Evolutionary conservation across 2,888 invertebrate species (phyloP).

Genomic region (Automeris io): DNA sequence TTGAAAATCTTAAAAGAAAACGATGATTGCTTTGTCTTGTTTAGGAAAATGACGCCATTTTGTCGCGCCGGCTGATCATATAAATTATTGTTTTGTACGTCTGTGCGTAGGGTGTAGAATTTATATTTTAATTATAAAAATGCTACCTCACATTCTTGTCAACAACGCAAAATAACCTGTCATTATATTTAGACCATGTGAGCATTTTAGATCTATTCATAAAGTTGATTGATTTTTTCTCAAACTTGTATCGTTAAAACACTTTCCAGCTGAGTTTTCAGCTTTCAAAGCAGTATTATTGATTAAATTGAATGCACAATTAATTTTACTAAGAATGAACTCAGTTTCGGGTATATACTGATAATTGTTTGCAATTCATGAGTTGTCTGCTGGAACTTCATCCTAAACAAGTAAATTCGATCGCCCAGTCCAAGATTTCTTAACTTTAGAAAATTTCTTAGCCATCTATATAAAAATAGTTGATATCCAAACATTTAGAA

Average conservation of each 20-base stretch:
- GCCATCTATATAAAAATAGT: too few species aligned
- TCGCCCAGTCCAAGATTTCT: too few species aligned
- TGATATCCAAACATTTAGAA: too few species aligned
- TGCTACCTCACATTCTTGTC: conserved; percentile 15
- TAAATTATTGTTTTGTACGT: conserved; percentile 56
- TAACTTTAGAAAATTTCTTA: too few species aligned
- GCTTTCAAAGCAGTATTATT: too few species aligned
- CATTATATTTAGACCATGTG: neutral
- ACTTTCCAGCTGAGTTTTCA: neutral
- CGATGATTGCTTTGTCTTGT: conserved; percentile 50
- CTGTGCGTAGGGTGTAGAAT: conserved; percentile 30
- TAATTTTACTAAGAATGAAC: too few species aligned
- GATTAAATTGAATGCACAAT: too few species aligned
- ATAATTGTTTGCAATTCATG: too few species aligned
- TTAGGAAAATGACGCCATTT: conserved; percentile 73
- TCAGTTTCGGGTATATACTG: too few species aligned
- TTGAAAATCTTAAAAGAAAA: conserved; percentile 12
- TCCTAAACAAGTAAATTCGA: too few species aligned
- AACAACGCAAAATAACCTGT: conserved; percentile 16
- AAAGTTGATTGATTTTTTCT: neutral
- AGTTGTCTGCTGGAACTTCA: too few species aligned
- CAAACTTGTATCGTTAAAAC: neutral
- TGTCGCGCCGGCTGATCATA: conserved; percentile 75
- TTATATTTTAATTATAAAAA: conserved; percentile 4
- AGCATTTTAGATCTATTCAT: neutral